A percentile compares a stretch with the other conserved stretches of the same genome.
Conservation (phyloP, 2,888 invertebrate genomes). For the Netelia fuscicornis region DNA sequence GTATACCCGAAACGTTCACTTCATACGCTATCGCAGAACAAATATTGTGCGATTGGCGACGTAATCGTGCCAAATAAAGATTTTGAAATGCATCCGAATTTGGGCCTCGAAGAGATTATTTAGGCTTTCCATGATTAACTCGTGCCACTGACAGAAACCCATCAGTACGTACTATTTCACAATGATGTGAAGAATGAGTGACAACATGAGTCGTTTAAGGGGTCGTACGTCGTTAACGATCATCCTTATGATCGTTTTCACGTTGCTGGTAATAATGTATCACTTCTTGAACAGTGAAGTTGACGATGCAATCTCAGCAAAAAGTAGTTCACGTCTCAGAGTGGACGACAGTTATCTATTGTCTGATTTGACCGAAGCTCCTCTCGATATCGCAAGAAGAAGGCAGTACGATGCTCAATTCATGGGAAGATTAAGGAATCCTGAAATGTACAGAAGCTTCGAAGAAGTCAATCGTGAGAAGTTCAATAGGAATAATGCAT, state of each 20-base stretch:
- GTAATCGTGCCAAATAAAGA: not conserved
- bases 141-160: not conserved
- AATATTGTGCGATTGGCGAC: not conserved
- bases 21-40: not conserved
- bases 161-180: not conserved
- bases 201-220: constrained; percentile 78
- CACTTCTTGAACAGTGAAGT: constrained; percentile 80
- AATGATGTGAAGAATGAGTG: constrained; percentile 64
- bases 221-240: constrained; percentile 80
- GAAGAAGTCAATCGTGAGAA: constrained; percentile 45
- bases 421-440: constrained; percentile 68
- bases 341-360: constrained; percentile 73
- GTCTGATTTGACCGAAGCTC: constrained; percentile 73
- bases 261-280: constrained; percentile 81
- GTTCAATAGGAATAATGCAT: constrained; percentile 36
- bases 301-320: constrained; percentile 72
- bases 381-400: constrained; percentile 70
- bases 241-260: constrained; percentile 77
- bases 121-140: not conserved
- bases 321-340: constrained; percentile 70
- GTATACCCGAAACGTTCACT: not conserved
- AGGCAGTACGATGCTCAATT: constrained; percentile 75
- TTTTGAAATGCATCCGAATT: not conserved
- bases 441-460: constrained; percentile 40
- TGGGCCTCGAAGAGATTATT: not conserved